These are phyloP conservation scores for Thyatira batis DNA, from an alignment of 2,888 invertebrate species.

Conservation along the genomic window DNA sequence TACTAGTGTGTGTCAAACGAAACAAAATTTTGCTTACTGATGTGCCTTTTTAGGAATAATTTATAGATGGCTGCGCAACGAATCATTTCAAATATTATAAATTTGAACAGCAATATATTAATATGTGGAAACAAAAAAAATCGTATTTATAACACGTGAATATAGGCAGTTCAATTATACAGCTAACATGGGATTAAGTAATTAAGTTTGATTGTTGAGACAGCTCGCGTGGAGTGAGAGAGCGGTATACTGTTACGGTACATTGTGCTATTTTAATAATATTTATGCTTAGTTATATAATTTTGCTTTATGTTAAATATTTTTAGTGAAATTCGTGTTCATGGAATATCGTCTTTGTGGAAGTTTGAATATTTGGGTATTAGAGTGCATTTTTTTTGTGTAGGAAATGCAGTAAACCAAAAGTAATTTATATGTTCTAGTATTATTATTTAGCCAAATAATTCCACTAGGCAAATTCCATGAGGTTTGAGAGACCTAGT, in stretches of 20 bases:
- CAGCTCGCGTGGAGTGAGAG: background rate
- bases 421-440: constrained; percentile 14
- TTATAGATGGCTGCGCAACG: background rate
- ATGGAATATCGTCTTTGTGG: background rate
- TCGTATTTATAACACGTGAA: background rate
- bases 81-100: background rate
- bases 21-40: background rate
- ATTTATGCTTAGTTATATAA: background rate
- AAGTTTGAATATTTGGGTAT: constrained; percentile 9
- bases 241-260: background rate
- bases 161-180: background rate
- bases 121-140: background rate
- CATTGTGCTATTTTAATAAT: background rate
- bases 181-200: background rate
- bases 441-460: constrained; percentile 24
- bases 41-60: background rate
- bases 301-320: background rate
- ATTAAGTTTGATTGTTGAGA: background rate
- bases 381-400: constrained; percentile 13
- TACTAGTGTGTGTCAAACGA: background rate
- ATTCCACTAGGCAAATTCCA: constrained; percentile 9
- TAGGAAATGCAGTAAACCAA: constrained; percentile 12
- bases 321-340: background rate
- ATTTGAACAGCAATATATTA: background rate
- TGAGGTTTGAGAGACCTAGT: background rate